A percentile compares a stretch with the other conserved stretches of the same genome.
These are phyloP conservation scores for Notiomystis cincta DNA, from an alignment of 2,113 vertebrate species.

Conservation along the genomic window DNA sequence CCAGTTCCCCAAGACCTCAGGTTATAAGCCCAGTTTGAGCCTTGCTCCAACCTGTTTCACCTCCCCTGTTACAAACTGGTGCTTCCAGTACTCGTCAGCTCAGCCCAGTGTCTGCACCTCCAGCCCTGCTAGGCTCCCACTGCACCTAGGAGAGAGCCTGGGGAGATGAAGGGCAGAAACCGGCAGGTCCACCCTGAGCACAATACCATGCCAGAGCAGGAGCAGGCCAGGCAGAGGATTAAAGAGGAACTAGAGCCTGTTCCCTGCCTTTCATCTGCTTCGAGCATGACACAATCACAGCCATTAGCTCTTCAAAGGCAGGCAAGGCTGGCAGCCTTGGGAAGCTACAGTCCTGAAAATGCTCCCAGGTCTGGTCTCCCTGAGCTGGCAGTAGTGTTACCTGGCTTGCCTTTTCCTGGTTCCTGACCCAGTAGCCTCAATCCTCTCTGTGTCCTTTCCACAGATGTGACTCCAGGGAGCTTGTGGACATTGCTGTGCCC, in stretches of 20 bases:
- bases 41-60: background rate
- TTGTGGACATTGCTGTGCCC: rapidly evolving
- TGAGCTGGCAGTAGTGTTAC: rapidly evolving
- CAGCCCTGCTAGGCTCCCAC: background rate
- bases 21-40: background rate
- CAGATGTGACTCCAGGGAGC: background rate
- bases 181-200: background rate
- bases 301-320: constrained; percentile 44
- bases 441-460: background rate
- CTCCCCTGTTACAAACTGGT: background rate
- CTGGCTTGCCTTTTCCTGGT: background rate
- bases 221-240: background rate
- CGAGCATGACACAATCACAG: background rate
- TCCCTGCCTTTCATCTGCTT: constrained; percentile 28
- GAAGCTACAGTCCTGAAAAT: background rate
- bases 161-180: constrained; percentile 30
- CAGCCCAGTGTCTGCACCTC: background rate
- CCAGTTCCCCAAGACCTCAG: background rate
- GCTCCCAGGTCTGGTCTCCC: background rate
- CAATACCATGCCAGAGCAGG: background rate
- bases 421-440: background rate
- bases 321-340: background rate
- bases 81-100: background rate
- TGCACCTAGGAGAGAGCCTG: background rate
- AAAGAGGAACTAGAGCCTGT: constrained; percentile 6